phyloP scores from a whole-genome alignment of 2,113 vertebrate species.

The Nematolebias whitei region DNA sequence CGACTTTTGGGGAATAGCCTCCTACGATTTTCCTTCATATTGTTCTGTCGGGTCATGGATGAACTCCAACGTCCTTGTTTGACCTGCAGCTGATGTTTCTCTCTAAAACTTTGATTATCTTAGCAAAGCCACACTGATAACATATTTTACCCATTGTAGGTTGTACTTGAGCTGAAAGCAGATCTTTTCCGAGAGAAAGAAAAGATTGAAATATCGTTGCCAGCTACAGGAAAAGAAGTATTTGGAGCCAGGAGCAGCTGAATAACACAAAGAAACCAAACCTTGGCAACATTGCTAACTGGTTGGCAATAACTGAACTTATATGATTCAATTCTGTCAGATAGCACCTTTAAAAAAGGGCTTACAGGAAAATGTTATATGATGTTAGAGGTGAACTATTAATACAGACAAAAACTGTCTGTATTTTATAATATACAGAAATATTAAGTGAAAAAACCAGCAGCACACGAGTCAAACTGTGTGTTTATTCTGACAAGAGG shows the following conservation, averaged over 20 bases:
- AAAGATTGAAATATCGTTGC: background rate
- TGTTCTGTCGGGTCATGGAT: too few species aligned
- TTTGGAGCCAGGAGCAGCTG: too few species aligned
- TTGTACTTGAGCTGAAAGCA: background rate
- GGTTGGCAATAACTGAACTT: background rate
- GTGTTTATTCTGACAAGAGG: slow-evolving; percentile 9
- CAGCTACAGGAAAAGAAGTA: too few species aligned
- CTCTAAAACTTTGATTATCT: background rate
- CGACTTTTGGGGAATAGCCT: too few species aligned
- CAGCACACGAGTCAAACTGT: background rate
- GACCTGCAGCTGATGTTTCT: background rate
- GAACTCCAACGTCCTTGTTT: too few species aligned
- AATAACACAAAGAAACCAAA: background rate
- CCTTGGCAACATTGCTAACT: background rate
- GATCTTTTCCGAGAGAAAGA: background rate
- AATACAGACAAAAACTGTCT: background rate
- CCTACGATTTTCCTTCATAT: too few species aligned
- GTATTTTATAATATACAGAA: slow-evolving; percentile 2
- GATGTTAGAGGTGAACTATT: slow-evolving; percentile 28
- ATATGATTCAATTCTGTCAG: background rate
- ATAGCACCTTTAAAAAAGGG: background rate
- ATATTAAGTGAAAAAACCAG: slow-evolving; percentile 34
- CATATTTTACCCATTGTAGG: background rate
- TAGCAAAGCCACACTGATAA: too few species aligned
- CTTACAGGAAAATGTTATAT: slow-evolving; percentile 9